Percentiles rank a stretch among this genome's conserved stretches.
These are phyloP conservation scores for Actinostola sp. DNA, from an alignment of 92 coral and sea anemone genomes.

Conservation along the genomic window DNA sequence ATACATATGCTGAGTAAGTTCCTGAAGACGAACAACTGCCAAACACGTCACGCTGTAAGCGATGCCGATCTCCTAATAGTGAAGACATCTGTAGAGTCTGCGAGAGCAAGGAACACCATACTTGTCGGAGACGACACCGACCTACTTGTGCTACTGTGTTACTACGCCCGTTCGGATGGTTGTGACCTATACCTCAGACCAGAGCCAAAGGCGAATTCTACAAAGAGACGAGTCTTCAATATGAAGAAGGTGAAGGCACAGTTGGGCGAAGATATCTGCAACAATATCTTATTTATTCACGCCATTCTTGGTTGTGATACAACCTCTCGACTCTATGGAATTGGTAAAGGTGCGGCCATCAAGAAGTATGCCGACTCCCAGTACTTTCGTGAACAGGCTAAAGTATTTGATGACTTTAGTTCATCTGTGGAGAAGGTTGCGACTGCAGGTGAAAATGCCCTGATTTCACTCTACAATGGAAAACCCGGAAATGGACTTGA, in stretches of 20 bases:
- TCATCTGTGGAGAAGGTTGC: slow-evolving; percentile 24
- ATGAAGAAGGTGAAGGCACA: slow-evolving; percentile 21
- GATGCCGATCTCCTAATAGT: slow-evolving; percentile 47
- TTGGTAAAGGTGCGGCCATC: slow-evolving; percentile 43
- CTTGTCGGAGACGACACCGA: slow-evolving; percentile 50
- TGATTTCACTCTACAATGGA: slow-evolving; percentile 38
- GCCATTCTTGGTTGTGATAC: slow-evolving; percentile 49
- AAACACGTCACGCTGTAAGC: slow-evolving; percentile 20
- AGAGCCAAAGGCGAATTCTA: slow-evolving; percentile 27
- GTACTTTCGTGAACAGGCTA: slow-evolving; percentile 60
- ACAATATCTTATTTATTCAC: slow-evolving; percentile 41
- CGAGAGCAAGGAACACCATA: slow-evolving; percentile 3
- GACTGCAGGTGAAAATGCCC: slow-evolving; percentile 56
- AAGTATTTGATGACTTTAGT: slow-evolving; percentile 23
- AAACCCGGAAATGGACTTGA: slow-evolving; percentile 49
- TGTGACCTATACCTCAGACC: slow-evolving; percentile 42
- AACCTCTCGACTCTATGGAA: slow-evolving; percentile 37
- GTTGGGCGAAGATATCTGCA: slow-evolving; percentile 37
- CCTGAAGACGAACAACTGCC: background rate
- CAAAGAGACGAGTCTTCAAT: slow-evolving; percentile 15
- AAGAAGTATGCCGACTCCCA: slow-evolving; percentile 20
- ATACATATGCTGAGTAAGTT: slow-evolving; percentile 8
- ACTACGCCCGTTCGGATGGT: slow-evolving; percentile 3
- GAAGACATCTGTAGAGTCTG: slow-evolving; percentile 22
- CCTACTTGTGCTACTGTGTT: slow-evolving; percentile 33